Conservation (phyloP, 2,113 vertebrate species). For the Eulemur rufifrons region DNA sequence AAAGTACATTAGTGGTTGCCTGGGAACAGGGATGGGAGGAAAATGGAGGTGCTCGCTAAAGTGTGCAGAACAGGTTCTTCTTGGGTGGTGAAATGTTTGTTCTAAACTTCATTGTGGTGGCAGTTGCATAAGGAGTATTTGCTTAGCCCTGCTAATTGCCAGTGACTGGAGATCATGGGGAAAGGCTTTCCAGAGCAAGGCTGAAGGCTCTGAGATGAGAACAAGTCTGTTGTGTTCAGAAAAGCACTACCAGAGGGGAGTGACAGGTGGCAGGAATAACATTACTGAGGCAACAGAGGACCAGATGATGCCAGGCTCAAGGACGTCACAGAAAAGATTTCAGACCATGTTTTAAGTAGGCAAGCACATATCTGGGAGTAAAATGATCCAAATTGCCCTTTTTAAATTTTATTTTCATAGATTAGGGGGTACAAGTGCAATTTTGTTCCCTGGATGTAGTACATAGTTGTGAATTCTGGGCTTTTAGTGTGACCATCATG, state of each 20-base stretch:
- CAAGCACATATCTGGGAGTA: too few relatives aligned
- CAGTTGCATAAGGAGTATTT: neutral
- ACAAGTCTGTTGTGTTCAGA: neutral
- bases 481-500: too few relatives aligned
- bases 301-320: neutral
- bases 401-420: too few relatives aligned
- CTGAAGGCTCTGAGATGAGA: neutral
- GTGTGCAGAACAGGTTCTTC: neutral
- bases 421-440: too few relatives aligned
- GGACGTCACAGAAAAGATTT: neutral
- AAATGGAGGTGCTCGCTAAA: neutral
- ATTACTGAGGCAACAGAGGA: accelerated
- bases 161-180: neutral
- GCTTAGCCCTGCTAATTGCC: neutral
- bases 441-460: too few relatives aligned
- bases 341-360: neutral
- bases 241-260: neutral
- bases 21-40: neutral
- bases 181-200: neutral
- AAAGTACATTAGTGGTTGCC: neutral
- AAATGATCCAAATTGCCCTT: neutral
- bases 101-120: neutral
- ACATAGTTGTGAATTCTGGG: too few relatives aligned
- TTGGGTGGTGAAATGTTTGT: neutral
- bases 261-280: neutral